Evolutionary conservation across 1,140 invertebrate genomes (phyloP).

Genomic region (Cepaea nemoralis): DNA sequence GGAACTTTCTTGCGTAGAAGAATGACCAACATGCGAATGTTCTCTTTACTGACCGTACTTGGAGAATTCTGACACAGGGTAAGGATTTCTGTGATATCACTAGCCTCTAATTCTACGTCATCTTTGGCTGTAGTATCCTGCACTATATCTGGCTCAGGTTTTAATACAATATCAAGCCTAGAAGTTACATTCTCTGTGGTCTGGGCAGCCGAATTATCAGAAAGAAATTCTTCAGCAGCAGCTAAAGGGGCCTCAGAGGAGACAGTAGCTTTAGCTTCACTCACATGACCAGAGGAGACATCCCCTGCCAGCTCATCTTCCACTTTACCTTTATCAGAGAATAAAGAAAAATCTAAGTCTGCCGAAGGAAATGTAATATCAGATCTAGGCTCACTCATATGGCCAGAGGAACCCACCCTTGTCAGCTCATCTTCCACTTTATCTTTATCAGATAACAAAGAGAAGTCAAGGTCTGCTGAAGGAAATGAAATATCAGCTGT

Average conservation of each 20-base stretch:
- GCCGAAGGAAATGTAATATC: not conserved
- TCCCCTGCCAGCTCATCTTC: not conserved
- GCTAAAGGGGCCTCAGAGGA: not conserved
- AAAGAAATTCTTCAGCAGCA: not conserved
- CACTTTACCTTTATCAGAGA: not conserved
- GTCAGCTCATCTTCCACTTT: not conserved
- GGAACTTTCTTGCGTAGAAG: slow-evolving; percentile 3
- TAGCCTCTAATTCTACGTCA: not conserved
- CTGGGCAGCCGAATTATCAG: not conserved
- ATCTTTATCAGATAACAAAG: not conserved
- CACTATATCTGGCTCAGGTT: not conserved
- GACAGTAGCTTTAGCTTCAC: not conserved
- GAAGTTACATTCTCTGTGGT: not conserved
- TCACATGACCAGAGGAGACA: not conserved
- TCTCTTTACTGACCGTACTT: slow-evolving; percentile 10
- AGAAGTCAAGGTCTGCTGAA: not conserved
- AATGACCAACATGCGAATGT: slow-evolving; percentile 7
- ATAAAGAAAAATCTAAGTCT: not conserved
- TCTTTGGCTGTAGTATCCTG: not conserved
- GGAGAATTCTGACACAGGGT: slow-evolving; percentile 26
- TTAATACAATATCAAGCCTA: not conserved
- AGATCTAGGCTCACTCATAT: not conserved
- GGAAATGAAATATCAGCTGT: not conserved
- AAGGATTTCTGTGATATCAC: slow-evolving; percentile 16
- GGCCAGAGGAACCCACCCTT: not conserved